A percentile compares a stretch with the other conserved stretches of the same genome.
Conservation (phyloP, 2,797 vertebrate species). For the Nyctibius grandis region DNA sequence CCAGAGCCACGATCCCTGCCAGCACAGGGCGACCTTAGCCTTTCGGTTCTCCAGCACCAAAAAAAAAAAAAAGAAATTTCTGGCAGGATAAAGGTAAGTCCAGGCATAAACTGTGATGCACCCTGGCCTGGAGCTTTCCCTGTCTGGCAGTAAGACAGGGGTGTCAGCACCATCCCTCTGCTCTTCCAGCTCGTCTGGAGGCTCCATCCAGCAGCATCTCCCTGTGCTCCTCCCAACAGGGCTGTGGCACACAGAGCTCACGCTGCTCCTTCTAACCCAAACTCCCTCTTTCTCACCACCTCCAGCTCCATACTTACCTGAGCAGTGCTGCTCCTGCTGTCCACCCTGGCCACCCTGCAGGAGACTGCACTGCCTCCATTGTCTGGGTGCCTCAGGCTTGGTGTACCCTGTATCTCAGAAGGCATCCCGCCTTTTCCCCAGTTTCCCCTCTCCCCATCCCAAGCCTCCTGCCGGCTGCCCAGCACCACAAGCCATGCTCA, state of each 20-base stretch:
- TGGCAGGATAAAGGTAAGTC: neutral
- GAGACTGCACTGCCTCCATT: neutral
- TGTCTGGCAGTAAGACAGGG: neutral
- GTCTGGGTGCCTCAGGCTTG: neutral
- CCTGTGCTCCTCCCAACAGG: rapidly evolving
- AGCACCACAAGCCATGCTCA: neutral
- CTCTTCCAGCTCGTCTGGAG: neutral
- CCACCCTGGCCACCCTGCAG: neutral
- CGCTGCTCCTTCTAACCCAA: rapidly evolving
- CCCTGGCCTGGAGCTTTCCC: neutral
- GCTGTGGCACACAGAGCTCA: rapidly evolving
- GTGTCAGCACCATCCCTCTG: neutral
- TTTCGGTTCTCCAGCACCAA: neutral
- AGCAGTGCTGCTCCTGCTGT: neutral
- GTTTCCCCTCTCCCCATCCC: neutral
- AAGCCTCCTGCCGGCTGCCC: rapidly evolving
- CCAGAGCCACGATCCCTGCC: rapidly evolving
- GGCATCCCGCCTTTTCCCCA: neutral
- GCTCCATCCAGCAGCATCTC: neutral
- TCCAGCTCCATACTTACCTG: neutral
- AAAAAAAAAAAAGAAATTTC: neutral
- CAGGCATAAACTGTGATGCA: neutral
- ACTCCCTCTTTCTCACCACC: neutral
- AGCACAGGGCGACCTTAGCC: neutral
- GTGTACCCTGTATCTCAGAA: neutral